Base-by-base conservation (phyloP, 2,113 vertebrate species). In the Gadus macrocephalus region DNA sequence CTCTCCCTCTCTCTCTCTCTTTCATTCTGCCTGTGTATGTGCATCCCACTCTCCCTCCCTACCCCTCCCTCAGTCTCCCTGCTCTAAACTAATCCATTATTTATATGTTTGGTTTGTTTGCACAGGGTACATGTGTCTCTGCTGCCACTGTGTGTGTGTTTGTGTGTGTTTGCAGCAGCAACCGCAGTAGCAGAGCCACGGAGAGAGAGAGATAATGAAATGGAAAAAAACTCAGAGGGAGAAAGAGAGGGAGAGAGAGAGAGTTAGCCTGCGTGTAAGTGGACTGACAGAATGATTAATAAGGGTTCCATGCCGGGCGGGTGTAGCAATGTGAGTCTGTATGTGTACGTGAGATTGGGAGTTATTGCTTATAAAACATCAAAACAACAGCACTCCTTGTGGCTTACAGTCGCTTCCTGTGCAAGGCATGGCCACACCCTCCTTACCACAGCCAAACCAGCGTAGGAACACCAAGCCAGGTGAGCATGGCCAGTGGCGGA, bases 221-320 rank as follows among this genome's bases (percentile, higher is more conserved):
- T 49, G 42, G 11, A 49, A 49, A 49, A 49, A 49, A 14, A 14
- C 42, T 49, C 11, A 49, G 42, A 49, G 42, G 12, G 42, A 49
- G 42, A 49, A 9, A 49, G 42, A 49, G 42, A 49, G 42, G 11
- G 42, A 49, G 42, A 49, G 42, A 64, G 61, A 73, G 60, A 64
- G 75, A 25, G 59, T 17, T 59, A 53, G 38, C 16, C 31, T 64
- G 75, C 69, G 58, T 78, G 79, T 78, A 74, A 72, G 83, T 55
- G 70, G 74, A 79, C 49, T 89, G 84, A 89, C 85, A 86, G 88
- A 69, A 86, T 86, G 85, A 91, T 89, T 89, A 87, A 85, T 83
- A 84, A 79, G 64, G 78, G 81, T 80, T 85, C 77, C 42, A 78
- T 60, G 67, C 22, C 53, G 63, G 6, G 63, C 5, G 31, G 28